Percentiles rank a stretch among this genome's conserved stretches.
These are phyloP conservation scores for Bubo scandiacus DNA, from an alignment of 2,113 vertebrate genomes.

Conservation along the genomic window DNA sequence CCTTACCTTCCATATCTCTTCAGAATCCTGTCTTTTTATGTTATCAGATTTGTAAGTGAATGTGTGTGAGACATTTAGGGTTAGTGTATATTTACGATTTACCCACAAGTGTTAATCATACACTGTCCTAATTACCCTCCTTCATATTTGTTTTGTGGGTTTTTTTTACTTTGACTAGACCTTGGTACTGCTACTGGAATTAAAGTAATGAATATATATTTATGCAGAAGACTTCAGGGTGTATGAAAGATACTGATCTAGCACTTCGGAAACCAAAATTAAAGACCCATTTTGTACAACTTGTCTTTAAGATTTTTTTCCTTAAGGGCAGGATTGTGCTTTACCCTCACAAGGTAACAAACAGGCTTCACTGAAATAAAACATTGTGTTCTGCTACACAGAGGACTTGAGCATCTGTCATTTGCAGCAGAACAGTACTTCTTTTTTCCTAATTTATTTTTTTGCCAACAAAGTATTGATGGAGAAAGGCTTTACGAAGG, in stretches of 20 bases:
- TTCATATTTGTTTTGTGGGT: neutral
- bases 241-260: neutral
- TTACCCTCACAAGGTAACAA: neutral
- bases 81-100: neutral
- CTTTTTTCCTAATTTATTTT: neutral
- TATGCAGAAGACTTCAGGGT: neutral
- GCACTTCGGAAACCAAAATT: neutral
- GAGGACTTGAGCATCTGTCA: neutral
- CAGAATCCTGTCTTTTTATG: neutral
- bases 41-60: neutral
- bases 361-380: neutral
- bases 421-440: neutral
- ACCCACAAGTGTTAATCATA: neutral
- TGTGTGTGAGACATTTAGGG: neutral
- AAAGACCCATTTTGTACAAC: neutral
- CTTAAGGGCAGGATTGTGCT: neutral
- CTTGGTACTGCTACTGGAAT: neutral
- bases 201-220: neutral
- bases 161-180: neutral
- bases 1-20: neutral
- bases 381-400: neutral
- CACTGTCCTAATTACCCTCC: neutral
- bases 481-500: neutral
- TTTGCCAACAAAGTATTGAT: neutral
- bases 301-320: neutral